Conservation (phyloP, 2,113 vertebrate species). For the Bombycilla garrulus region DNA sequence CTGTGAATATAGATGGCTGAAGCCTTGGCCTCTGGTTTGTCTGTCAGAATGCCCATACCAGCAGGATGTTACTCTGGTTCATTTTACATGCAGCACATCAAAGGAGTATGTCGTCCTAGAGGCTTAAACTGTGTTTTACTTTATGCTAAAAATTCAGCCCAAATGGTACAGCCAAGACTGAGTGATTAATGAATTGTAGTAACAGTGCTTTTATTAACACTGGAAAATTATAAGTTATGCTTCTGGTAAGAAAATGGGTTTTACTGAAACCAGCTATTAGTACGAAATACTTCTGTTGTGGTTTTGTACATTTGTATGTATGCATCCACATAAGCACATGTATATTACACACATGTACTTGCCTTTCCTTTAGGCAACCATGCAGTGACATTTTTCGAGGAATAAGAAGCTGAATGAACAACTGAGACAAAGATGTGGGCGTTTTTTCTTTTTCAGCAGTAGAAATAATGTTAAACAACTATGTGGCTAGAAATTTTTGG, state of each 20-base stretch:
- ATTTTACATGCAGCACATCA: neutral
- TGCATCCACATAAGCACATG: neutral
- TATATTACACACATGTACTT: neutral
- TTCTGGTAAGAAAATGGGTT: neutral
- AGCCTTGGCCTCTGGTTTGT: neutral
- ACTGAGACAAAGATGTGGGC: neutral
- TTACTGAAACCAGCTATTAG: neutral
- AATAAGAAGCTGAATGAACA: neutral
- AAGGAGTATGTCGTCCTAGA: neutral
- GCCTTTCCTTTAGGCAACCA: neutral
- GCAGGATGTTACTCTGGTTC: neutral
- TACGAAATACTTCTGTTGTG: neutral
- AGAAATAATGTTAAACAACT: neutral
- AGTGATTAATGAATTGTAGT: neutral
- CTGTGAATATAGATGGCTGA: neutral
- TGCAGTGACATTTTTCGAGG: rapidly evolving
- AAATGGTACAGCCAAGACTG: neutral
- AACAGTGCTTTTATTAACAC: neutral
- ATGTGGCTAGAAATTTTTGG: neutral
- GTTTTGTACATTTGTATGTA: neutral
- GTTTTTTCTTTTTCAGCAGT: neutral
- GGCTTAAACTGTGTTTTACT: neutral
- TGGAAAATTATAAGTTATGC: neutral
- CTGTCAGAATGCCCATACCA: neutral
- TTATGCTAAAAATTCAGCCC: neutral